Evolutionary conservation across 37 sponge, comb jelly and placozoan species (phyloP).

Genomic region (Agelas oroides): DNA sequence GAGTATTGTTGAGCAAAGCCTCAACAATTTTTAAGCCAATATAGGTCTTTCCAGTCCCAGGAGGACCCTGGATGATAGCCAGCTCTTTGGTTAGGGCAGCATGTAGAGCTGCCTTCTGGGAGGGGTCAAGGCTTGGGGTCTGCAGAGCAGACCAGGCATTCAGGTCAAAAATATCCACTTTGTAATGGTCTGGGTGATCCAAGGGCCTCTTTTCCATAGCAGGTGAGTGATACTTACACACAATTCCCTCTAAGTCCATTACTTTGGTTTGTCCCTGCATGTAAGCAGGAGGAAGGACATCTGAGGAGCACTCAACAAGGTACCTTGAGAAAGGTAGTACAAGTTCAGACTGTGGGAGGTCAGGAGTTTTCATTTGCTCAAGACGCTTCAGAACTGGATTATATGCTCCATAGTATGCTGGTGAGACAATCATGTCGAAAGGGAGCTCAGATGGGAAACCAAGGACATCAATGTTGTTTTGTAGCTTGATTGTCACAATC

Average conservation of each 20-base stretch:
- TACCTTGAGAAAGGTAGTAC: constrained; percentile 17
- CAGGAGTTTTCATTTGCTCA: constrained; percentile 15
- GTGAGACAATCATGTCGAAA: constrained; percentile 65
- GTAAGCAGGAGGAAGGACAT: constrained; percentile 17
- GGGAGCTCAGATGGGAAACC: neutral
- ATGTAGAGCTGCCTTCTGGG: constrained; percentile 52
- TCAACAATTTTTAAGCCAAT: constrained; percentile 70
- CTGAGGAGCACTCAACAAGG: neutral
- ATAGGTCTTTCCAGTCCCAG: constrained; percentile 86
- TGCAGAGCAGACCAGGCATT: constrained; percentile 2
- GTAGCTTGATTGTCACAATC: constrained; percentile 17
- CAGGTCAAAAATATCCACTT: constrained; percentile 1
- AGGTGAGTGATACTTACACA: neutral
- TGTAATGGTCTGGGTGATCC: too few species aligned
- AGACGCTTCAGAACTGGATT: constrained; percentile 51
- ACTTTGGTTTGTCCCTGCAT: neutral
- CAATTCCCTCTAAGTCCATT: neutral
- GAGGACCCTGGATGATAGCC: constrained; percentile 82
- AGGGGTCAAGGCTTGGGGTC: constrained; percentile 30
- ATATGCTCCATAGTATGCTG: constrained; percentile 74
- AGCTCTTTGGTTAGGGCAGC: constrained; percentile 56
- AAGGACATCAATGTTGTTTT: constrained; percentile 13
- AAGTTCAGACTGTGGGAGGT: neutral
- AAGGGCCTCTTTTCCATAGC: too few species aligned
- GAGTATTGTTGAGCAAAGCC: constrained; percentile 36